A percentile compares a stretch with the other conserved stretches of the same genome.
These are phyloP conservation scores for Capitella teleta DNA, from an alignment of 1,140 invertebrate species.

Conservation along the genomic window DNA sequence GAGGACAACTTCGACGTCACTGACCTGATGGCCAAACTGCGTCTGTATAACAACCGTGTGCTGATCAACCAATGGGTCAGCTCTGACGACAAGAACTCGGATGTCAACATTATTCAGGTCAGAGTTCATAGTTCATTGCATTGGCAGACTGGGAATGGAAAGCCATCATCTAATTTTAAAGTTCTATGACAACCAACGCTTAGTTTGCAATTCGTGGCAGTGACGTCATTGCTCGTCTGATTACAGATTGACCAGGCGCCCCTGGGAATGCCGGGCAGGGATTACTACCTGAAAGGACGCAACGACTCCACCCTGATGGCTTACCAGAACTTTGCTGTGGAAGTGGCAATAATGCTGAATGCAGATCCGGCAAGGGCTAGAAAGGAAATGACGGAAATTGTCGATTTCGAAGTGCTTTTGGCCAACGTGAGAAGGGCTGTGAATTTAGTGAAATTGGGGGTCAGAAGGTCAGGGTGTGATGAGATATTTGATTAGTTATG, in stretches of 20 bases:
- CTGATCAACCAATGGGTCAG: constrained; percentile 67
- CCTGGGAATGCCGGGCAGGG: constrained; percentile 18
- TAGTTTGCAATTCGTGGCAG: too few relatives aligned
- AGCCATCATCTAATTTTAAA: too few relatives aligned
- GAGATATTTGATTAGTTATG: too few relatives aligned
- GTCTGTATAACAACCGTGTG: constrained; percentile 68
- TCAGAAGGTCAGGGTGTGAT: too few relatives aligned
- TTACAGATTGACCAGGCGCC: constrained; percentile 16
- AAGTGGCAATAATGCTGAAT: constrained; percentile 1
- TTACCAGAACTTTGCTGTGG: constrained; percentile 3
- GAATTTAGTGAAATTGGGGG: too few relatives aligned
- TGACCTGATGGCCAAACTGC: constrained; percentile 58
- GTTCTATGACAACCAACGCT: too few relatives aligned
- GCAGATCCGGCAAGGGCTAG: constrained; percentile 50
- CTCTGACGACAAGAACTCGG: constrained; percentile 77
- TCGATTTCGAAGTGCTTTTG: constrained; percentile 69
- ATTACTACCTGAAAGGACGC: constrained; percentile 17
- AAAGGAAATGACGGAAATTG: constrained; percentile 57
- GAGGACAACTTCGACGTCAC: constrained; percentile 53
- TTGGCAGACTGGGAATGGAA: too few relatives aligned
- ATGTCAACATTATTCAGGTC: constrained; percentile 71
- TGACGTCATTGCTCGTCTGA: not conserved
- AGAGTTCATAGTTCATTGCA: too few relatives aligned
- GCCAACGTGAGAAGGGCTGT: constrained; percentile 52
- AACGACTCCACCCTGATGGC: constrained; percentile 8